phyloP scores from a whole-genome alignment of 2,113 vertebrate genomes.

The Xiphophorus maculatus region DNA sequence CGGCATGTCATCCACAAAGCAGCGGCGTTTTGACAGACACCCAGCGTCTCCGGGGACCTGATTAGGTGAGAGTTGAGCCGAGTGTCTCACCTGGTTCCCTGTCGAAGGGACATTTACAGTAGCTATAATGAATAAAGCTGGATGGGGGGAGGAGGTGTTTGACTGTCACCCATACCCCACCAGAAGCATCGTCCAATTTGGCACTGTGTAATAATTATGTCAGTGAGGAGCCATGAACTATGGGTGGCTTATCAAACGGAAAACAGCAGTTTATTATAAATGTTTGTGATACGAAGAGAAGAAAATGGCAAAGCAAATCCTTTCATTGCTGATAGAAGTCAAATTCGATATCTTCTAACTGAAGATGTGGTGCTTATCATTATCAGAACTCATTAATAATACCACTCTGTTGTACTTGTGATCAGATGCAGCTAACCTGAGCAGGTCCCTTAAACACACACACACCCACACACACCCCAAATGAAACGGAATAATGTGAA shows the following conservation, averaged over 20 bases:
- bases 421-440: no score
- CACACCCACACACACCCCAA: no score
- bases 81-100: conserved; percentile 52
- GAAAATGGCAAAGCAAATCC: conserved; percentile 19
- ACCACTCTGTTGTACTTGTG: no score
- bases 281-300: conserved; percentile 32
- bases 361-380: neutral
- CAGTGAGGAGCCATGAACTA: conserved; percentile 54
- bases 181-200: conserved; percentile 69
- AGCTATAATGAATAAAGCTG: conserved; percentile 60
- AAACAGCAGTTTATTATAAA: conserved; percentile 35
- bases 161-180: conserved; percentile 69
- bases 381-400: no score
- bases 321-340: conserved; percentile 1
- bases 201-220: conserved; percentile 64
- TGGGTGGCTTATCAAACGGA: conserved; percentile 45
- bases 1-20: conserved; percentile 44
- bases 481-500: no score
- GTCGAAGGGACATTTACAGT: conserved; percentile 47
- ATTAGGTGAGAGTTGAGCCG: conserved; percentile 62
- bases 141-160: conserved; percentile 57
- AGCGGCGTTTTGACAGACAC: conserved; percentile 21
- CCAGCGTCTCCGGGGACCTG: conserved; percentile 51
- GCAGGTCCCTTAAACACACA: no score
- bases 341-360: neutral